Percentiles rank a stretch among this genome's conserved stretches.
Evolutionary conservation across 1,140 invertebrate genomes (phyloP).

Genomic region (Macrotrachela quadricornifera): DNA sequence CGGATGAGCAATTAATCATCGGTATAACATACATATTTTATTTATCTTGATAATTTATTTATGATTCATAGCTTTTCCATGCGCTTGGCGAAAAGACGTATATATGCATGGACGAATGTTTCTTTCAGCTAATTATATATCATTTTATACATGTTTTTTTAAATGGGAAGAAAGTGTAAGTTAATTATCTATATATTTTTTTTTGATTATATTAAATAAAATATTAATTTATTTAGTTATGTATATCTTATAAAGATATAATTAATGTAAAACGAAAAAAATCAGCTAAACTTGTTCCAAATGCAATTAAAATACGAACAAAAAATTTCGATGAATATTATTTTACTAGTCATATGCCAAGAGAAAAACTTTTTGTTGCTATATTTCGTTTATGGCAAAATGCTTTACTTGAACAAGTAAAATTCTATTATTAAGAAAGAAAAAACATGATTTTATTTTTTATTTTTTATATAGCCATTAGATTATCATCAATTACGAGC

Average conservation of each 20-base stretch:
- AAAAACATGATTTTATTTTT: no score
- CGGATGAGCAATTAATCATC: slow-evolving; percentile 68
- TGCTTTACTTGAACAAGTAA: slow-evolving; percentile 63
- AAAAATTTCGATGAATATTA: slow-evolving; percentile 58
- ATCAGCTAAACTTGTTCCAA: slow-evolving; percentile 72
- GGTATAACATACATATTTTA: slow-evolving; percentile 36
- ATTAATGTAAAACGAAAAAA: slow-evolving; percentile 74
- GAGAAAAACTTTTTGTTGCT: slow-evolving; percentile 81
- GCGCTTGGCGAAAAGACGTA: slow-evolving; percentile 77
- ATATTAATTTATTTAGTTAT: slow-evolving; percentile 14
- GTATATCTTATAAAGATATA: slow-evolving; percentile 61
- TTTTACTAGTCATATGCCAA: slow-evolving; percentile 68
- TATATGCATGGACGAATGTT: slow-evolving; percentile 70
- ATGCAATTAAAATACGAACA: slow-evolving; percentile 65
- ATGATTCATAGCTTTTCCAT: slow-evolving; percentile 34
- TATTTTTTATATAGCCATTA: no score
- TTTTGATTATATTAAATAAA: background rate
- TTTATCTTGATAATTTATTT: no score
- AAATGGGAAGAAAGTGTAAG: slow-evolving; percentile 59
- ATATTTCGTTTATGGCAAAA: slow-evolving; percentile 85
- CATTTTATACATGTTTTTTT: slow-evolving; percentile 84
- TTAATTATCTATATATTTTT: slow-evolving; percentile 8
- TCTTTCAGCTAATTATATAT: slow-evolving; percentile 71
- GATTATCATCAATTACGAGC: no score
- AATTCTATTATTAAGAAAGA: background rate